These are phyloP conservation scores for Schizaphis graminum DNA, from an alignment of 2,888 invertebrate genomes.

Conservation along the genomic window DNA sequence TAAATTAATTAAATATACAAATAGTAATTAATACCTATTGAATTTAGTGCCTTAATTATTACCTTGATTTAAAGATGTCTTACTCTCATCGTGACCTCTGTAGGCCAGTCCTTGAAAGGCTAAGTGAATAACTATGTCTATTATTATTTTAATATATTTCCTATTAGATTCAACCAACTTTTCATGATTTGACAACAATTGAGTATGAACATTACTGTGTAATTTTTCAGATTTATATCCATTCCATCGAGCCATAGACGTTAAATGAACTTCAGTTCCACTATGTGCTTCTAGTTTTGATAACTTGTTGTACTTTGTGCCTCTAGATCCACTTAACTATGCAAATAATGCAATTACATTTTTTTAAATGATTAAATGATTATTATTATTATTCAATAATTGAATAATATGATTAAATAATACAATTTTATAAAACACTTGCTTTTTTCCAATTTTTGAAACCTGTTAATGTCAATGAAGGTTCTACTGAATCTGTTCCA, in stretches of 20 bases:
- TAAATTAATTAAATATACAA: too few species aligned
- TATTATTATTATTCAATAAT: too few species aligned
- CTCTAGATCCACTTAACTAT: neutral
- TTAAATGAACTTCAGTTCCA: neutral
- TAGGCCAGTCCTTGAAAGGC: neutral
- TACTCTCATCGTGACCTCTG: constrained; percentile 19
- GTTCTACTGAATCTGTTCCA: neutral
- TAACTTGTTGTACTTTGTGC: neutral
- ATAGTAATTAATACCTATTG: too few species aligned
- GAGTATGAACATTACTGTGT: neutral
- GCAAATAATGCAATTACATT: neutral
- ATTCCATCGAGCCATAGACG: neutral
- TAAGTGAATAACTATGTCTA: neutral
- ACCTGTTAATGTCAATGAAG: neutral
- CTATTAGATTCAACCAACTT: neutral
- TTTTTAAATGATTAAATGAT: neutral
- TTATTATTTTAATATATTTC: neutral
- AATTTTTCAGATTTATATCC: neutral
- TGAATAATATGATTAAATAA: neutral
- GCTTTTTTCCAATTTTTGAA: neutral
- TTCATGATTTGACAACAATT: neutral
- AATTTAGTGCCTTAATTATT: neutral
- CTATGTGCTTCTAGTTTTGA: neutral
- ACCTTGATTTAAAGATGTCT: constrained; percentile 21
- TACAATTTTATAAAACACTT: neutral